These are phyloP conservation scores for Amphiprion clarkii DNA, from an alignment of 2,797 vertebrate species.

Conservation along the genomic window DNA sequence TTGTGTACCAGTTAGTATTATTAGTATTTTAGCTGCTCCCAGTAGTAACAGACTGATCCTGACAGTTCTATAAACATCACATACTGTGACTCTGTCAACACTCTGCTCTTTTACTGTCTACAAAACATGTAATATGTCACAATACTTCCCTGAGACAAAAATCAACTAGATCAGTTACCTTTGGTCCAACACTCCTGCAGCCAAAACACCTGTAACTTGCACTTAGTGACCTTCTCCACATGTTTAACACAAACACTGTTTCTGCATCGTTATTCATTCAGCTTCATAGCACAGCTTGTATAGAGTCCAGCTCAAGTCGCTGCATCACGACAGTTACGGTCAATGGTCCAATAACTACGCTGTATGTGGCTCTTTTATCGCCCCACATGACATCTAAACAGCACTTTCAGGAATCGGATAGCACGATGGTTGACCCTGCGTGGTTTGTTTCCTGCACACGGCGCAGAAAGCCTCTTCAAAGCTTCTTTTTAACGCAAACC, in stretches of 20 bases:
- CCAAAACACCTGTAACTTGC: slow-evolving; percentile 36
- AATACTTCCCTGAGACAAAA: not conserved
- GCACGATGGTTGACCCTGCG: not conserved
- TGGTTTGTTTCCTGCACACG: slow-evolving; percentile 7
- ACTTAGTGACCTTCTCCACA: slow-evolving; percentile 67
- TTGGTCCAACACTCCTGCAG: slow-evolving; percentile 31
- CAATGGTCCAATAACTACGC: too few species aligned
- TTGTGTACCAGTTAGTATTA: too few species aligned
- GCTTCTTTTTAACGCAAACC: not conserved
- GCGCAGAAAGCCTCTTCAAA: not conserved
- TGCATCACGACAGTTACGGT: too few species aligned
- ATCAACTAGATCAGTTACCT: slow-evolving; percentile 57
- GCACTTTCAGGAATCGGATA: not conserved
- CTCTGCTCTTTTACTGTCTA: not conserved
- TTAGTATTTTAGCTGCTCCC: too few species aligned
- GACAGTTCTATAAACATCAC: too few species aligned
- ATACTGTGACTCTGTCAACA: not conserved
- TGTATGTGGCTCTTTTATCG: not conserved
- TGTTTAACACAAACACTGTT: slow-evolving; percentile 16
- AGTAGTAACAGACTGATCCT: too few species aligned
- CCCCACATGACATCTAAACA: not conserved
- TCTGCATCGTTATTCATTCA: not conserved
- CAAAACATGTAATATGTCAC: not conserved
- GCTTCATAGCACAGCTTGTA: not conserved
- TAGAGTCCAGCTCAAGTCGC: not conserved